These are phyloP conservation scores for Misgurnus mizolepis DNA, from an alignment of 2,113 vertebrate genomes.

Conservation along the genomic window DNA sequence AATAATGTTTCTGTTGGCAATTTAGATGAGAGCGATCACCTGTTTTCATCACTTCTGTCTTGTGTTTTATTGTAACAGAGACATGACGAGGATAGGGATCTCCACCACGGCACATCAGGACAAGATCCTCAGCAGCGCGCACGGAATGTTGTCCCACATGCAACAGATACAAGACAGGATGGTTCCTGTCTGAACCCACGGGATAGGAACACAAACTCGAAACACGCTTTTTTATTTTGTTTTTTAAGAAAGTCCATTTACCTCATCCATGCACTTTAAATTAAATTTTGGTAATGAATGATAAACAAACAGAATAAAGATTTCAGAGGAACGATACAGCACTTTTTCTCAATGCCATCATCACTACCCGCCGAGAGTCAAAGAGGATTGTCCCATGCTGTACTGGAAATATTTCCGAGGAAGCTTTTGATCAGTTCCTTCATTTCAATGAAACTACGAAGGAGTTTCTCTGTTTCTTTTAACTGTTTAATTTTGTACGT, in stretches of 20 bases:
- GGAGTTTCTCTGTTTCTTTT: slow-evolving; percentile 30
- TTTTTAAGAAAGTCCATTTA: slow-evolving; percentile 67
- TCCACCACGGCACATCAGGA: slow-evolving; percentile 87
- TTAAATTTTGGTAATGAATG: slow-evolving; percentile 65
- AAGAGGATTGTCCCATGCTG: slow-evolving; percentile 3
- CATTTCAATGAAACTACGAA: slow-evolving; percentile 47
- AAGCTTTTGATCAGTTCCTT: slow-evolving; percentile 21
- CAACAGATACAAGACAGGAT: slow-evolving; percentile 97
- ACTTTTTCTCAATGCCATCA: slow-evolving; percentile 66
- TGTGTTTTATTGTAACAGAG: slow-evolving; percentile 68
- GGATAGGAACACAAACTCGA: slow-evolving; percentile 72
- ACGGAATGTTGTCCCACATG: slow-evolving; percentile 94
- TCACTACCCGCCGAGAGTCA: not conserved
- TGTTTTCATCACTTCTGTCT: slow-evolving; percentile 34
- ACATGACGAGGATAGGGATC: slow-evolving; percentile 93
- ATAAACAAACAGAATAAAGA: slow-evolving; percentile 40
- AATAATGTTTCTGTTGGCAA: slow-evolving; percentile 13
- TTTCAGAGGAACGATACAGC: slow-evolving; percentile 60
- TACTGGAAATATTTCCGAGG: slow-evolving; percentile 38
- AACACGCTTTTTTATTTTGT: slow-evolving; percentile 67
- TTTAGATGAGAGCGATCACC: not conserved
- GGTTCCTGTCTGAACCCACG: slow-evolving; percentile 91
- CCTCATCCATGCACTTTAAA: slow-evolving; percentile 99
- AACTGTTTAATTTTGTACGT: slow-evolving; percentile 39
- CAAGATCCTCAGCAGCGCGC: slow-evolving; percentile 88